Percentiles rank a stretch among this genome's conserved stretches.
phyloP scores from a whole-genome alignment of 2,888 invertebrate genomes.

The Habrosyne pyritoides region DNA sequence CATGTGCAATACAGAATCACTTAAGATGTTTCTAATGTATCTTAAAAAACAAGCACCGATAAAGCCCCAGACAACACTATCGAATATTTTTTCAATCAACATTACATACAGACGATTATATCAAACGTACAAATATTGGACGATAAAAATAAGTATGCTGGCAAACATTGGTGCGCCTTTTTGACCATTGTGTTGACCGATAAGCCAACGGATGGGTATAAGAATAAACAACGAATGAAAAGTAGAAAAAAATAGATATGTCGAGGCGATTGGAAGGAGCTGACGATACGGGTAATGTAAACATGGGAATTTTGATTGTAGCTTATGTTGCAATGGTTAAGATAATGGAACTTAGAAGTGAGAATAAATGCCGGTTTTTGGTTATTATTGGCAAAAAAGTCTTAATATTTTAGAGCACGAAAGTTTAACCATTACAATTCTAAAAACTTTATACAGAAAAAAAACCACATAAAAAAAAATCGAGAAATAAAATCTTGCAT shows the following conservation, averaged over 20 bases:
- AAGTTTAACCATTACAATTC: no score
- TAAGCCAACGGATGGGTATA: slow-evolving; percentile 27
- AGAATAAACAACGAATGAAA: slow-evolving; percentile 29
- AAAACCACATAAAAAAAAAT: no score
- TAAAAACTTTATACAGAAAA: no score
- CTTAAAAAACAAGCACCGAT: background rate
- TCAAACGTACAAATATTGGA: slow-evolving; percentile 35
- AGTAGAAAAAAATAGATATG: slow-evolving; percentile 18
- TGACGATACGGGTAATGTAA: background rate
- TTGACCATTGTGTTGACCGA: slow-evolving; percentile 48
- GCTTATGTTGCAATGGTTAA: background rate
- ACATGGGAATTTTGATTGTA: background rate
- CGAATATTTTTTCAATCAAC: slow-evolving; percentile 5
- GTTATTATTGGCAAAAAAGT: no score
- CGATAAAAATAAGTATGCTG: slow-evolving; percentile 41
- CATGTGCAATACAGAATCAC: no score
- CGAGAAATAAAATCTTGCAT: no score
- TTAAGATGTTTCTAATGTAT: no score
- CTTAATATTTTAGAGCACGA: no score
- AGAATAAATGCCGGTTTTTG: no score
- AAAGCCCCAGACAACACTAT: slow-evolving; percentile 2
- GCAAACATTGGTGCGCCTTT: slow-evolving; percentile 45
- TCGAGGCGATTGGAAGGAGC: slow-evolving; percentile 12
- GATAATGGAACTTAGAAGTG: no score
- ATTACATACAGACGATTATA: slow-evolving; percentile 27